These are phyloP conservation scores for Poeciliopsis turrubarensis DNA, from an alignment of 2,113 vertebrate genomes.

Conservation along the genomic window DNA sequence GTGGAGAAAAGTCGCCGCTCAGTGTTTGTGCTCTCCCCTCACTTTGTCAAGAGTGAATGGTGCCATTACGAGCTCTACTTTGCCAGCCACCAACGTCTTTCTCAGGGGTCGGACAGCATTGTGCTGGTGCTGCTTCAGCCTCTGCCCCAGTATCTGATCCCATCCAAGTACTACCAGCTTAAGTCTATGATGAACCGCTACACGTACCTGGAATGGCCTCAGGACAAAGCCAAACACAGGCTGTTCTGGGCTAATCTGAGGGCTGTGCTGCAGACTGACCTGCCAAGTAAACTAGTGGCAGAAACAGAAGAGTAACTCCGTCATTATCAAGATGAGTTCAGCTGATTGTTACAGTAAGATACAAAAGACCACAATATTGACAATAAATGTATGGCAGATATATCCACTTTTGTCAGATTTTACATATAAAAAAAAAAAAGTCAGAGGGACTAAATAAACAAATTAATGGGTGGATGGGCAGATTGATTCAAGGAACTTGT, in stretches of 20 bases:
- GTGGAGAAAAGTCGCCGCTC: constrained; percentile 89
- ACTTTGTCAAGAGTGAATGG: constrained; percentile 94
- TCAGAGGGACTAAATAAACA: neutral
- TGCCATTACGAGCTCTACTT: constrained; percentile 96
- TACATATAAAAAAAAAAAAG: neutral
- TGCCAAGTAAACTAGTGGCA: constrained; percentile 39
- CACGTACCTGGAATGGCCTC: constrained; percentile 90
- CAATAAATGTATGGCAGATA: neutral
- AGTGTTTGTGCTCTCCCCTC: constrained; percentile 88
- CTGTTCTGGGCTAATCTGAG: constrained; percentile 90
- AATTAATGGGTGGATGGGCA: neutral
- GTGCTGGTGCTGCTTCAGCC: constrained; percentile 90
- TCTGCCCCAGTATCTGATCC: constrained; percentile 85
- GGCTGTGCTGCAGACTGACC: constrained; percentile 78
- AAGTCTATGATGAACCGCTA: constrained; percentile 86
- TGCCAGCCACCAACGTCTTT: constrained; percentile 85
- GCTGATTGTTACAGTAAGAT: neutral
- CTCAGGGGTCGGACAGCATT: constrained; percentile 77
- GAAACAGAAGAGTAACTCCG: constrained; percentile 28
- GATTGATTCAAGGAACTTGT: neutral
- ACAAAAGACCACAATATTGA: neutral
- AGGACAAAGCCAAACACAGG: constrained; percentile 83
- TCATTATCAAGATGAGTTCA: neutral
- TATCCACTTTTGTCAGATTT: neutral
- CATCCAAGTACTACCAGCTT: constrained; percentile 87